A percentile compares a stretch with the other conserved stretches of the same genome.
Evolutionary conservation across 2,797 vertebrate genomes (phyloP).

Genomic region (Crax fasciolata): DNA sequence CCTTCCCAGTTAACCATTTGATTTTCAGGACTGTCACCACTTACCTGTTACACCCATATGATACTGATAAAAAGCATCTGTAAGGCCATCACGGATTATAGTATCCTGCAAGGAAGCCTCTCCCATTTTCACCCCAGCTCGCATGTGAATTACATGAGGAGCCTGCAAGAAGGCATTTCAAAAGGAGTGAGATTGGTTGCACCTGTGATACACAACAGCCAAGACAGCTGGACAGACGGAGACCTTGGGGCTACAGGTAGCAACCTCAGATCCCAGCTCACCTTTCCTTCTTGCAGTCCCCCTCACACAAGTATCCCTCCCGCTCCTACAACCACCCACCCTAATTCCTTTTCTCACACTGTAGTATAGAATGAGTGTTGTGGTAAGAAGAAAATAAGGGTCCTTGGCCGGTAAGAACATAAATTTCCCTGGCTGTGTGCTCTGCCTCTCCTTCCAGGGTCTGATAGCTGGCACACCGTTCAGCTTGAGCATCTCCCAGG

Average conservation of each 20-base stretch:
- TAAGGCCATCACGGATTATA: constrained; percentile 92
- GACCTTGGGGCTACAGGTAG: not conserved
- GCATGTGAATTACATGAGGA: constrained; percentile 92
- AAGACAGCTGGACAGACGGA: not conserved
- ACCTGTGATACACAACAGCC: not conserved
- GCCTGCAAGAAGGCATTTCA: constrained; percentile 66
- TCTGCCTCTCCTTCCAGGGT: not conserved
- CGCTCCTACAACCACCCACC: not conserved
- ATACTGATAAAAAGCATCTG: constrained; percentile 92
- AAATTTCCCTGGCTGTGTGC: fast-evolving
- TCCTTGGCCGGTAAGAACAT: not conserved
- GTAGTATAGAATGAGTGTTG: not conserved
- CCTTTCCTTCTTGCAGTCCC: not conserved
- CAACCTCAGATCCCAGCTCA: too few relatives aligned
- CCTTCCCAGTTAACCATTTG: not conserved
- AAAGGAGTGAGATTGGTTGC: not conserved
- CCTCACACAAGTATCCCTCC: not conserved
- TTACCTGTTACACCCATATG: constrained; percentile 98
- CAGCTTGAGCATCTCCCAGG: not conserved
- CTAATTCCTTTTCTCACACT: not conserved
- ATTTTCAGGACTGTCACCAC: not conserved
- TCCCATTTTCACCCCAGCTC: constrained; percentile 91
- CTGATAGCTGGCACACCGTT: not conserved
- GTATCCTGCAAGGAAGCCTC: constrained; percentile 90
- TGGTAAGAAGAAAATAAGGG: not conserved